Percentiles rank a stretch among this genome's conserved stretches.
Conservation (phyloP, 2,113 vertebrate genomes). For the Ranitomeya variabilis region DNA sequence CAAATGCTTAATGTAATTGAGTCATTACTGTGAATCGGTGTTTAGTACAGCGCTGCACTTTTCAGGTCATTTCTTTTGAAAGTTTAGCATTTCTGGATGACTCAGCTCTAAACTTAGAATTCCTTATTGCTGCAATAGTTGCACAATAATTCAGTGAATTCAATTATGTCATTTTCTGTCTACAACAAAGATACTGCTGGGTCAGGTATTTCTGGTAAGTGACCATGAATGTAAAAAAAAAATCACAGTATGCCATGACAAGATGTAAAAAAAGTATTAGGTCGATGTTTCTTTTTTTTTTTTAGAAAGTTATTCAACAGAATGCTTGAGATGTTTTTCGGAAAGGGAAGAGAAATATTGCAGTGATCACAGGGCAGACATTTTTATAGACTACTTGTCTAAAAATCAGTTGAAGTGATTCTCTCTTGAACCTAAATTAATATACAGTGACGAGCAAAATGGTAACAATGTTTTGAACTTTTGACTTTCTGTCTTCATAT, state of each 20-base stretch:
- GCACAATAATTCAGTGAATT: not conserved
- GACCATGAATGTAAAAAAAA: too few species aligned
- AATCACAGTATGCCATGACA: too few species aligned
- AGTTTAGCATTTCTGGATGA: conserved; percentile 12
- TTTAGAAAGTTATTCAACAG: not conserved
- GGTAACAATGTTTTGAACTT: too few species aligned
- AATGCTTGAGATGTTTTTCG: not conserved
- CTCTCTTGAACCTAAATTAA: too few species aligned
- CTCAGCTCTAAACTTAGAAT: not conserved
- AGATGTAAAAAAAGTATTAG: too few species aligned
- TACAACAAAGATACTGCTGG: too few species aligned
- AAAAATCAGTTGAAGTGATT: too few species aligned
- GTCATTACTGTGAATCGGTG: not conserved
- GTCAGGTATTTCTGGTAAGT: too few species aligned
- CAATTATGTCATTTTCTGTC: not conserved
- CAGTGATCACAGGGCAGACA: not conserved
- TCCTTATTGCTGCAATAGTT: not conserved
- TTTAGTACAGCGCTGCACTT: not conserved
- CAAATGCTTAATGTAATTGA: conserved; percentile 6
- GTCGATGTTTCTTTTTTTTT: too few species aligned
- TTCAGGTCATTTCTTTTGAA: conserved; percentile 8
- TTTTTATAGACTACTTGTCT: not conserved
- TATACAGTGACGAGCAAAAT: too few species aligned
- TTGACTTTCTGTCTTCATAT: too few species aligned
- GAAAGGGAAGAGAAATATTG: not conserved